Base-by-base conservation (phyloP, 1,140 invertebrate genomes). In the Teleogryllus occipitalis region DNA sequence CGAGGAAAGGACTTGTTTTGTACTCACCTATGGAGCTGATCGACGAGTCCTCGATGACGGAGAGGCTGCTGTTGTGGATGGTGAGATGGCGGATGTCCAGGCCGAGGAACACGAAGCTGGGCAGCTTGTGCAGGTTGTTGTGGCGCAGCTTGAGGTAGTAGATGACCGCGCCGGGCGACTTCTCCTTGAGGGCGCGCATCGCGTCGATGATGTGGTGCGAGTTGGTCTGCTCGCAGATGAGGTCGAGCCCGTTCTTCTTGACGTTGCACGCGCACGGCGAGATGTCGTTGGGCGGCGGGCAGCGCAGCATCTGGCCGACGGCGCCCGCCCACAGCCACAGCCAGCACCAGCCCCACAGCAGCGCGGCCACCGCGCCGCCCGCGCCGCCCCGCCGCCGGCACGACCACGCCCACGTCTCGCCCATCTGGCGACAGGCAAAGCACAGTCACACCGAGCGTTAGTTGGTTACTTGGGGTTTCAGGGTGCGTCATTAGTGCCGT, bases 71-170 rank as follows among this genome's bases (percentile, higher is more conserved):
- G 84, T 96, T 95, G 83, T 95, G 93, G 21, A 96, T 94, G 47
- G 94, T 95, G 12, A 97, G 88, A 83, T 96, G 94, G 81, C 93
- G 91, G 81, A 96, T 95, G 83, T 95, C 93, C 82, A 96, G 87
- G 8, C 94, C 94, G n/a, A 95, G 88, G 84, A 97, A 95, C 54
- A 96, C 90, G 84, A 93, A 95, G 12, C 93, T 92, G 74, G 94
- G 93, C 75, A 97, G 87, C 85, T 95, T 95, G 1, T 92, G 92
- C 81, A 96, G 85, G 83, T 91, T 92, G 84, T 95, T 95, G 85
- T 95, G 94, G 21, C 94, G 89, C 73, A 96, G 85, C 84, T 95
- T 96, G 76, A 97, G 87, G 85, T 96, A 96, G 85, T 93, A 95
- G 82, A 96, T 95, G 74, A 95, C 90, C 80, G 92, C 91, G 27